Percentiles rank a stretch among this genome's conserved stretches.
Conservation (phyloP, 2,888 invertebrate species). For the Amphipoea lucens region DNA sequence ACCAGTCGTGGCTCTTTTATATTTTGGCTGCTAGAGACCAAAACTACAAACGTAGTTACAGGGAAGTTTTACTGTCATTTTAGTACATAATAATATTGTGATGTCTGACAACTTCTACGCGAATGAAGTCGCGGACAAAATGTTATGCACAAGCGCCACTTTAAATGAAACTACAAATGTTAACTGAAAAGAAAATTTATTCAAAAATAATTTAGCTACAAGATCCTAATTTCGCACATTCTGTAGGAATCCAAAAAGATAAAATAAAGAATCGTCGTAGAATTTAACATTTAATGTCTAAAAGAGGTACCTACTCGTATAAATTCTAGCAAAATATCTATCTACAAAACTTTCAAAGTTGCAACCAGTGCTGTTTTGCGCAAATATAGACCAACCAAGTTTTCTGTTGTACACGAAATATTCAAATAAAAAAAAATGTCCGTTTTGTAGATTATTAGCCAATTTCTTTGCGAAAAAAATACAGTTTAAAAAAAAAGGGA, state of each 20-base stretch:
- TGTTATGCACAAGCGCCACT: background rate
- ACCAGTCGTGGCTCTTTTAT: too few relatives aligned
- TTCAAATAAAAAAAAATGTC: background rate
- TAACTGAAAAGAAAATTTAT: constrained; percentile 10
- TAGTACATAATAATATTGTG: too few relatives aligned
- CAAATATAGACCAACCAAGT: background rate
- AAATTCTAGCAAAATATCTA: background rate
- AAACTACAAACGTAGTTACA: too few relatives aligned
- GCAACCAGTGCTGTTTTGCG: background rate
- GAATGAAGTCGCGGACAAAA: background rate
- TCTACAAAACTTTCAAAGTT: background rate
- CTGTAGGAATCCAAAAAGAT: background rate
- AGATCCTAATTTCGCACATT: background rate
- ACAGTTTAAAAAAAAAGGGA: background rate
- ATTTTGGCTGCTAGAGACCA: too few relatives aligned
- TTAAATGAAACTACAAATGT: constrained; percentile 26
- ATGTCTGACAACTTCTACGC: too few relatives aligned
- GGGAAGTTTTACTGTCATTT: too few relatives aligned
- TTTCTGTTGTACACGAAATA: background rate
- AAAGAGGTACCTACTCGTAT: background rate
- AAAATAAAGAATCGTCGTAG: background rate
- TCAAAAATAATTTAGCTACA: constrained; percentile 3
- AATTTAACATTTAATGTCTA: constrained; percentile 14
- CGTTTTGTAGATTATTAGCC: background rate
- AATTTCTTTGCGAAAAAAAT: background rate